A percentile compares a stretch with the other conserved stretches of the same genome.
Evolutionary conservation across 1,140 invertebrate genomes (phyloP).

Genomic region (Trichoplusia ni): DNA sequence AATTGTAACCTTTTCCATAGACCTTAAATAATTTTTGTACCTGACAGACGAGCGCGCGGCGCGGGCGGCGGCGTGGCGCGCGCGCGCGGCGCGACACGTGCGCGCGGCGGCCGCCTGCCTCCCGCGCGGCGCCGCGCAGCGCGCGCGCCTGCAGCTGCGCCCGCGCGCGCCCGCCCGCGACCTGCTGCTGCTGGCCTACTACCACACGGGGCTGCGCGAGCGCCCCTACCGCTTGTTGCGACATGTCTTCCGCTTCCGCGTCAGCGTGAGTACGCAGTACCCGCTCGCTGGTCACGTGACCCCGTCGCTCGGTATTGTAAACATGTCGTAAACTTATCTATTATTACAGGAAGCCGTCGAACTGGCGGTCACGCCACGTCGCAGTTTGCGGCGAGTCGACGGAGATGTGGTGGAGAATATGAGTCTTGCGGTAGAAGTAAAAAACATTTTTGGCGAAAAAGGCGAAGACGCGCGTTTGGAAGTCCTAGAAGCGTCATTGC

Average conservation of each 20-base stretch:
- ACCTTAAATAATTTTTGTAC: neutral
- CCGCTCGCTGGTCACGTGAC: too few relatives aligned
- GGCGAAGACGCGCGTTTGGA: constrained; percentile 59
- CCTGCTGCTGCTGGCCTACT: constrained; percentile 60
- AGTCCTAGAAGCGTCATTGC: constrained; percentile 69
- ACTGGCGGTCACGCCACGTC: constrained; percentile 64
- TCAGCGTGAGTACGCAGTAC: constrained; percentile 53
- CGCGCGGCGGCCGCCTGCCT: constrained; percentile 41
- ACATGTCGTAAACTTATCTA: too few relatives aligned
- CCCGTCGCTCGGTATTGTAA: too few relatives aligned
- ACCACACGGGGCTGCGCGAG: constrained; percentile 49
- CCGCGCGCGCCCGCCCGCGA: constrained; percentile 37
- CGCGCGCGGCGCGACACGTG: constrained; percentile 43
- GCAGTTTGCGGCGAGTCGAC: constrained; percentile 52
- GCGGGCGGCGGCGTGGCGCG: constrained; percentile 12
- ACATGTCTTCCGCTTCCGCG: constrained; percentile 57
- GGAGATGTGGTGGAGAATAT: constrained; percentile 63
- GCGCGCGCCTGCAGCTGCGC: constrained; percentile 52
- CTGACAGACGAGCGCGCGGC: constrained; percentile 56
- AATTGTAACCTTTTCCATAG: neutral
- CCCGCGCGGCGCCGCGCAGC: constrained; percentile 22
- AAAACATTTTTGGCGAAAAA: constrained; percentile 72
- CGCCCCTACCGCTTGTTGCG: constrained; percentile 59
- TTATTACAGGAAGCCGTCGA: constrained; percentile 70
- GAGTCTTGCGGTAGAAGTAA: constrained; percentile 69